These are phyloP conservation scores for Orcinus orca DNA, from an alignment of 2,113 vertebrate genomes.

Conservation along the genomic window DNA sequence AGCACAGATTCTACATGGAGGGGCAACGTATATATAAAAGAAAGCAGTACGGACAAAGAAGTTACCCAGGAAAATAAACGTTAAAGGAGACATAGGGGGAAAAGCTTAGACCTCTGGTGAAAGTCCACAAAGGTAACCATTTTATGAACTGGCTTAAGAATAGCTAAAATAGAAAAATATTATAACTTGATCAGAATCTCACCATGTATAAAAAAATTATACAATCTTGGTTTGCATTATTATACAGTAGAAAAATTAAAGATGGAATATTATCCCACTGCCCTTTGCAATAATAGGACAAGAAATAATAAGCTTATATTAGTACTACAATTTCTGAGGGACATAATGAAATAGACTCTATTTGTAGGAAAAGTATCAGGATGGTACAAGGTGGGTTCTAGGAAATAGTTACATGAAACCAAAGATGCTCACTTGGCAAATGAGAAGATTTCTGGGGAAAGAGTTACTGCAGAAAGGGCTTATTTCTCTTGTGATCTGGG, in stretches of 20 bases:
- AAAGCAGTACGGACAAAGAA: not conserved
- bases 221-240: not conserved
- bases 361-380: not conserved
- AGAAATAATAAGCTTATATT: not conserved
- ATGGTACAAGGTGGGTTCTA: not conserved
- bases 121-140: not conserved
- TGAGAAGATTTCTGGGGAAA: not conserved
- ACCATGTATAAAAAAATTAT: not conserved
- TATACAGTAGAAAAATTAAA: not conserved
- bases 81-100: not conserved
- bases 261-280: not conserved
- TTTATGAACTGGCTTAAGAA: not conserved
- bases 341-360: not conserved
- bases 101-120: not conserved
- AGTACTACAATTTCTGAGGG: not conserved
- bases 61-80: not conserved
- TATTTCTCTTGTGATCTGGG: constrained; percentile 4
- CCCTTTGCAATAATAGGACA: not conserved
- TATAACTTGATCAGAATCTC: not conserved
- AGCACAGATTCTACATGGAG: not conserved
- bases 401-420: not conserved
- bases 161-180: not conserved
- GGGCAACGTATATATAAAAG: not conserved
- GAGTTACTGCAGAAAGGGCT: not conserved
- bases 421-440: not conserved